Evolutionary conservation across 1,140 invertebrate species (phyloP).

Genomic region (Spodoptera litura): DNA sequence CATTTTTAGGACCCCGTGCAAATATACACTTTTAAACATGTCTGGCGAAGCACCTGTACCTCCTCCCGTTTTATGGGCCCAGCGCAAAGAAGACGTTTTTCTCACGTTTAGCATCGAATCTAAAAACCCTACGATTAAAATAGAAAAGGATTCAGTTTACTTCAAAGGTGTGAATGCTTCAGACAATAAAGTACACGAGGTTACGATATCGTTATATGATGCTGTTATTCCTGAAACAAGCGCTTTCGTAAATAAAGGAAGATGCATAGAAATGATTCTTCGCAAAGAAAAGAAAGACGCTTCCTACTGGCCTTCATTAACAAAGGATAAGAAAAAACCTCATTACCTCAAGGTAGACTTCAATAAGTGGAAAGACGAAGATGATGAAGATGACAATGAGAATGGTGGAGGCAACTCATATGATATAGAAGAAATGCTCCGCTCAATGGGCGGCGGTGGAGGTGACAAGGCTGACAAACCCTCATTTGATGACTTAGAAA

Average conservation of each 20-base stretch:
- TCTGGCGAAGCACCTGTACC: conserved; percentile 86
- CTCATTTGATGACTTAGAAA: conserved; percentile 79
- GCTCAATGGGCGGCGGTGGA: conserved; percentile 70
- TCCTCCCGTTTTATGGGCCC: conserved; percentile 96
- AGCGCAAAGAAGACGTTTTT: conserved; percentile 93
- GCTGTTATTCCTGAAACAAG: conserved; percentile 93
- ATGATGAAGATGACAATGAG: conserved; percentile 77
- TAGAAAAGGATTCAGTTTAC: conserved; percentile 93
- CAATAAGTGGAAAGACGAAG: conserved; percentile 98
- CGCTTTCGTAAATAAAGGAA: conserved; percentile 89
- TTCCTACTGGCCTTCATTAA: conserved; percentile 94
- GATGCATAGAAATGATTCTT: conserved; percentile 93
- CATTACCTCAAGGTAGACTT: conserved; percentile 99
- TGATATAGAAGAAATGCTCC: conserved; percentile 76
- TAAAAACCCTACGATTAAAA: conserved; percentile 90
- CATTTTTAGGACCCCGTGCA: background rate
- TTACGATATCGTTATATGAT: conserved; percentile 93
- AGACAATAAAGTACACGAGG: conserved; percentile 94
- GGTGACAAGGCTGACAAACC: conserved; percentile 75
- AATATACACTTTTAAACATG: conserved; percentile 57
- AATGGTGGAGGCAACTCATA: conserved; percentile 61
- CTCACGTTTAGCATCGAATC: conserved; percentile 96
- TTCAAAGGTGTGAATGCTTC: conserved; percentile 95
- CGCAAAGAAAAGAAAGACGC: conserved; percentile 88
- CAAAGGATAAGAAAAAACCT: conserved; percentile 95